Conservation (phyloP, 2,113 vertebrate species). For the Daubentonia madagascariensis region DNA sequence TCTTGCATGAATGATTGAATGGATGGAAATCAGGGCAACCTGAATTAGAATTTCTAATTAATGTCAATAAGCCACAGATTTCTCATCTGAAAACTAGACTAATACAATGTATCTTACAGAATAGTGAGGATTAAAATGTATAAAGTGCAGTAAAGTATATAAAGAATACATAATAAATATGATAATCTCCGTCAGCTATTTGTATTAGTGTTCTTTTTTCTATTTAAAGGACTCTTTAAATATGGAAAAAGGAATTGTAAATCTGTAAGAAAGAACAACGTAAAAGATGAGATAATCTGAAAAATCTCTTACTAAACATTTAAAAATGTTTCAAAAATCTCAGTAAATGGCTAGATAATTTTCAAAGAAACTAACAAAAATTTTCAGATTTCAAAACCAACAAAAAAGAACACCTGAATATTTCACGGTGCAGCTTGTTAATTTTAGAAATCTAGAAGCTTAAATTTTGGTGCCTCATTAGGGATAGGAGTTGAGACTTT, state of each 20-base stretch:
- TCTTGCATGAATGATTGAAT: slow-evolving; percentile 7
- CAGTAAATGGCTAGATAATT: background rate
- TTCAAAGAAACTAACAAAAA: background rate
- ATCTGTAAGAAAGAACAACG: background rate
- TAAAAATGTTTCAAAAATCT: background rate
- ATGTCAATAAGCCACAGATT: background rate
- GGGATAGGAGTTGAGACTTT: background rate
- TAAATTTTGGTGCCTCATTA: background rate
- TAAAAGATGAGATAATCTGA: background rate
- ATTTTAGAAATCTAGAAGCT: background rate
- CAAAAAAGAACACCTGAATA: background rate
- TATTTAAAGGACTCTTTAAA: background rate
- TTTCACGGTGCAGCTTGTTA: background rate
- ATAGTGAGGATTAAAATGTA: background rate
- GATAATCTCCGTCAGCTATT: background rate
- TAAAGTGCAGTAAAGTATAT: background rate
- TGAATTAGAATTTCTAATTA: slow-evolving; percentile 33
- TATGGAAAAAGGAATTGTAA: background rate
- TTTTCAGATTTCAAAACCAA: background rate
- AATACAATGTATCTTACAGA: background rate
- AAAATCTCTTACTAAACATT: background rate
- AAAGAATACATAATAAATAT: background rate
- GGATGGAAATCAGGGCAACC: background rate
- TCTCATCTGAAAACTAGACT: background rate
- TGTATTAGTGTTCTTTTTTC: background rate